Base-by-base conservation (phyloP, 2,888 invertebrate species). In the Heliconius charithonia region DNA sequence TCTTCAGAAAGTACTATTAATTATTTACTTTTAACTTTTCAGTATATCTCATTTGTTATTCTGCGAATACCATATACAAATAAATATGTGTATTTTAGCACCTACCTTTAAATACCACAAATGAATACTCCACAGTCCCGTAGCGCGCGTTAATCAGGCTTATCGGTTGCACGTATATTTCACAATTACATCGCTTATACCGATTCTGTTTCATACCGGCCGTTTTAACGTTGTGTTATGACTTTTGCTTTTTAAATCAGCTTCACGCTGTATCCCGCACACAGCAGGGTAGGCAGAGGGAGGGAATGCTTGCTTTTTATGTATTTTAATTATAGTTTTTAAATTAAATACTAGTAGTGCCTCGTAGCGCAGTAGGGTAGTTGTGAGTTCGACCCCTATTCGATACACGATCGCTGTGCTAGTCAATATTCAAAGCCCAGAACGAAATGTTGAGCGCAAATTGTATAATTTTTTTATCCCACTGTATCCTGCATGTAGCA, bases 161-260 rank as follows among this genome's bases (percentile, higher is more conserved):
- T 78, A 80, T 78, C 77, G 74, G 78, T 51, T 67, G 37, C 73
- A 56, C 66, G 78, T 75, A 80, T 80, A 80, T 80, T 78, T 80
- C 78, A 78, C 80, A 80, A 80, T 80, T 80, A 80, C 78, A 62
- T 27, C 78, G 78, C 59, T 80, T 80, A 79, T 70, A 73, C 72
- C 72, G 75, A 66, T 67, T 66, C 56, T n/a, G 76, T 73, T 73
- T 59, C 59, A 74, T 41, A 56, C 19, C 22, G 45, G 2, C 12
- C 51, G 51, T 67, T 25, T 56, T n/a, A n/a, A 29, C 27, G 62
- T 41, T 65, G 19, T 51, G 29, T 2, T 73, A 19, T 63, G 37
- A 72, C 25, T 59, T 72, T 19, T 59, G 59, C 12, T 69, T 66
- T 66, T 37, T 65, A 65, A 37, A 9, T 37, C 32, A 37, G 9